A percentile compares a stretch with the other conserved stretches of the same genome.
These are phyloP conservation scores for Gymnoscopelus braueri DNA, from an alignment of 2,797 vertebrate genomes.

Conservation along the genomic window DNA sequence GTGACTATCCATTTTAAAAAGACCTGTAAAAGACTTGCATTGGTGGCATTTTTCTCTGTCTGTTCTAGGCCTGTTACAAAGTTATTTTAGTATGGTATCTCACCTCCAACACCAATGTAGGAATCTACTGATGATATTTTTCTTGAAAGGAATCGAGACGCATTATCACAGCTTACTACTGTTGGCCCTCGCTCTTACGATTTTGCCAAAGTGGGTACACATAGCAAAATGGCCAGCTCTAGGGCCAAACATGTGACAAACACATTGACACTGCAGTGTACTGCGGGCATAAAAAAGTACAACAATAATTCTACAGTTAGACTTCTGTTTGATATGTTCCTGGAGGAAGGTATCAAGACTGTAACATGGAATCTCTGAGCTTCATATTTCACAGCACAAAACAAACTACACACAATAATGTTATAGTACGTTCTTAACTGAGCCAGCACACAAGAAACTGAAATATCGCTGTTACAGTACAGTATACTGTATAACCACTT, in stretches of 20 bases:
- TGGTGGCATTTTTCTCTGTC: background rate
- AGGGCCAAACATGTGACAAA: constrained; percentile 20
- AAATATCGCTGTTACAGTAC: constrained; percentile 29
- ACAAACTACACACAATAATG: constrained; percentile 26
- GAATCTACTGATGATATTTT: background rate
- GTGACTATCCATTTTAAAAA: background rate
- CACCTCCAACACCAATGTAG: constrained; percentile 24
- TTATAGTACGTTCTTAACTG: constrained; percentile 40
- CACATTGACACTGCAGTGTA: constrained; percentile 1
- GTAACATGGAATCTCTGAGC: constrained; percentile 22
- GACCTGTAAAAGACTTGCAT: background rate
- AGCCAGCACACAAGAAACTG: constrained; percentile 45
- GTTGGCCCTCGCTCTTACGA: constrained; percentile 3
- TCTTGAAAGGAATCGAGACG: constrained; percentile 1
- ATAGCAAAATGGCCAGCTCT: background rate
- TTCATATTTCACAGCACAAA: constrained; percentile 40
- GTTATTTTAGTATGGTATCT: constrained; percentile 4
- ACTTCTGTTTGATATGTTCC: constrained; percentile 23
- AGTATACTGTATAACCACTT: constrained; percentile 42
- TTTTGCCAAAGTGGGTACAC: constrained; percentile 5
- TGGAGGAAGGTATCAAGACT: constrained; percentile 23
- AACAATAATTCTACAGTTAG: constrained; percentile 17
- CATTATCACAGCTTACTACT: constrained; percentile 8
- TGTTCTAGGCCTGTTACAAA: constrained; percentile 22
- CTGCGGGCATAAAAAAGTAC: constrained; percentile 26